phyloP scores from a whole-genome alignment of 2,113 vertebrate genomes.

The Litocranius walleri region DNA sequence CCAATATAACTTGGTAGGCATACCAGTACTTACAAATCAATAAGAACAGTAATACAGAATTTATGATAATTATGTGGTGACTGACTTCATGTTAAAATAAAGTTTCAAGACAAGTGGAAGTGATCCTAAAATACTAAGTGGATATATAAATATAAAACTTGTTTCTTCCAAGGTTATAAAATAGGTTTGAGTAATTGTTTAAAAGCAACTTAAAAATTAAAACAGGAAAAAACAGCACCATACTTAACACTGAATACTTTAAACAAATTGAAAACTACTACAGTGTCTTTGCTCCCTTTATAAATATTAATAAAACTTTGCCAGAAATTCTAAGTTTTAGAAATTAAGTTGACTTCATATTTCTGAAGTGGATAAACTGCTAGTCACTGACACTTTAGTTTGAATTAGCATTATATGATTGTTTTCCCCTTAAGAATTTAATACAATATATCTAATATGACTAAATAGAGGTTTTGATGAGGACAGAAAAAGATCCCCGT shows the following conservation, averaged over 20 bases:
- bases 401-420: background rate
- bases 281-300: background rate
- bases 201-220: background rate
- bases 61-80: background rate
- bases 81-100: background rate
- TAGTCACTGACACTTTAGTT: constrained; percentile 1
- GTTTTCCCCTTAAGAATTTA: background rate
- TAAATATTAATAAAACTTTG: background rate
- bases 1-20: background rate
- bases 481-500: background rate
- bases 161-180: constrained; percentile 17
- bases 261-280: background rate
- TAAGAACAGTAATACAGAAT: background rate
- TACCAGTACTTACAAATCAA: background rate
- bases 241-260: background rate
- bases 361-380: background rate
- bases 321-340: background rate
- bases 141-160: background rate
- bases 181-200: background rate
- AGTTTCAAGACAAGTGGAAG: background rate
- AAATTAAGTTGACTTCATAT: background rate
- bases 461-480: background rate
- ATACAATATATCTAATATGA: background rate
- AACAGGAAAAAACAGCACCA: background rate
- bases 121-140: background rate